Conservation (phyloP, 2,888 invertebrate species). For the Hoplodrina ambigua region DNA sequence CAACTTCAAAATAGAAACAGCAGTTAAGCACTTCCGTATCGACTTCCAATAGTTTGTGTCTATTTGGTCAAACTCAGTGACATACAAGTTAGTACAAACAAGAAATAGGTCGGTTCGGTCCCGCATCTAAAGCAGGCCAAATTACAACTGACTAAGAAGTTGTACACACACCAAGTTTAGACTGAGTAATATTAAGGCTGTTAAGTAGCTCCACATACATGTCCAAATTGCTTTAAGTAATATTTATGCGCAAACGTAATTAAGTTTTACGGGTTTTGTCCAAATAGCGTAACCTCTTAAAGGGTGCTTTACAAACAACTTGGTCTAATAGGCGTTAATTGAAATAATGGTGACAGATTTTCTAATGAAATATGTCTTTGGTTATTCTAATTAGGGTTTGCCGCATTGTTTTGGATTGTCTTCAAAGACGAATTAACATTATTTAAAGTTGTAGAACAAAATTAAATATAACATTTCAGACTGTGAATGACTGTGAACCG, state of each 20-base stretch:
- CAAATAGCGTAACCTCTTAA: conserved; percentile 62
- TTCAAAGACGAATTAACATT: background rate
- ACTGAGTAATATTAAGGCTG: conserved; percentile 51
- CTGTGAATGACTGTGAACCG: too few species aligned
- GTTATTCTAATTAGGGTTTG: conserved; percentile 7
- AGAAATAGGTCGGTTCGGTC: conserved; percentile 75
- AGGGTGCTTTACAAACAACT: conserved; percentile 59
- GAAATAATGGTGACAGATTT: conserved; percentile 51
- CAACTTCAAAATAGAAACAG: conserved; percentile 59
- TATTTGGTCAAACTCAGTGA: conserved; percentile 78
- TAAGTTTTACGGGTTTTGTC: conserved; percentile 64
- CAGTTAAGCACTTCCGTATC: conserved; percentile 68
- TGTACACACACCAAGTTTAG: conserved; percentile 68
- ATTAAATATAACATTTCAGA: too few species aligned
- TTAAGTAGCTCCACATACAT: conserved; percentile 62
- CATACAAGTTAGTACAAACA: conserved; percentile 79
- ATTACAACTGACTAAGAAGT: conserved; percentile 77
- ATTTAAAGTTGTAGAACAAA: too few species aligned
- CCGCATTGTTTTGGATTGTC: conserved; percentile 7
- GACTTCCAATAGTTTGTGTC: conserved; percentile 76
- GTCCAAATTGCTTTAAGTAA: conserved; percentile 65
- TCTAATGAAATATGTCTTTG: conserved; percentile 42
- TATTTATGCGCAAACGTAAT: conserved; percentile 67
- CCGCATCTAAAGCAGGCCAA: conserved; percentile 79
- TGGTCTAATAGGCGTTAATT: conserved; percentile 41